Base-by-base conservation (phyloP, 2,113 vertebrate species). In the Rutilus rutilus region DNA sequence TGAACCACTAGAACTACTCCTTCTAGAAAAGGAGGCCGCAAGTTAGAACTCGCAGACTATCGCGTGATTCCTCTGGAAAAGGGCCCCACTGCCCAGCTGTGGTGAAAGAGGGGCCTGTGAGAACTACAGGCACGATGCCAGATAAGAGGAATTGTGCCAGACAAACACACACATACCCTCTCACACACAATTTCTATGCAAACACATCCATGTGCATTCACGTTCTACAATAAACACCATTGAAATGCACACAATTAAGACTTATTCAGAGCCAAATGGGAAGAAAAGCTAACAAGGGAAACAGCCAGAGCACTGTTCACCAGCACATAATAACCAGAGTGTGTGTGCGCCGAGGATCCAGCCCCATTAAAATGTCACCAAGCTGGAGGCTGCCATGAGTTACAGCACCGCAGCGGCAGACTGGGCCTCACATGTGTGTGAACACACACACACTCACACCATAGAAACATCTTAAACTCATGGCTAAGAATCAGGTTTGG, bases 31-130 rank as follows among this genome's bases (percentile, higher is more conserved):
- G 75, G 21, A 52, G 78, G 42, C 67, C 36, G 69, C 69, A 59
- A 33, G n/a, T 33, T n/a, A 30, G 21, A 36, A 75, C 75, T 62
- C 45, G 78, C 62, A 81, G 52, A 17, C 45, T 60, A 82, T 33
- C 54, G 42, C 39, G 62, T 79, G 77, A 86, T 65, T n/a, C 50
- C 57, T 60, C 25, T 81, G 85, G 54, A 85, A 86, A 78, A 6
- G 76, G 67, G 62, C 60, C 83, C 62, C 84, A 67, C 74, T 76
- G 71, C 64, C 83, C 59, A 67, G 77, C 39, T 85, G 84, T 90
- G 86, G 59, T 90, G 88, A 91, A 89, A 90, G 88, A 86, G 82
- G 82, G 78, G 76, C 84, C 88, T 89, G 89, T 88, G 50, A 85
- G 76, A 86, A 36, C 36, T 73, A 67, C 36, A 23, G 84, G 86